A percentile compares a stretch with the other conserved stretches of the same genome.
These are phyloP conservation scores for Mongoloraphidia duomilia DNA, from an alignment of 2,888 invertebrate species.

Conservation along the genomic window DNA sequence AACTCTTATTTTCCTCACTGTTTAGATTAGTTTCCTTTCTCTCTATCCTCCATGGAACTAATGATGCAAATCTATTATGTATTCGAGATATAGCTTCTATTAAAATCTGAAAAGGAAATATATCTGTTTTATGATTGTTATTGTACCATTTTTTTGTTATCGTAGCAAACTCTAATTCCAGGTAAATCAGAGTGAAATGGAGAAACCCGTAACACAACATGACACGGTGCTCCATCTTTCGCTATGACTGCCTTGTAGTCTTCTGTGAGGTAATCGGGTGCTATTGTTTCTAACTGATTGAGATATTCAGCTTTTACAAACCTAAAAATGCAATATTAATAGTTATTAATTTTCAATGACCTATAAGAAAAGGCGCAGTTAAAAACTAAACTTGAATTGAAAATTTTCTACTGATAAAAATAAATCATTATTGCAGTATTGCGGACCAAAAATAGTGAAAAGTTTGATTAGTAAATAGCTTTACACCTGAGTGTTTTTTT, in stretches of 20 bases:
- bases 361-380: neutral
- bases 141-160: conserved; percentile 44
- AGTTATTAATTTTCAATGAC: neutral
- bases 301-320: conserved; percentile 67
- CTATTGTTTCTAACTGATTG: conserved; percentile 63
- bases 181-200: conserved; percentile 49
- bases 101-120: neutral
- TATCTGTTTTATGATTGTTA: neutral
- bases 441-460: no score
- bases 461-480: no score
- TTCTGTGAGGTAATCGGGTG: conserved; percentile 69
- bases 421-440: no score
- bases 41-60: no score
- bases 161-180: conserved; percentile 49
- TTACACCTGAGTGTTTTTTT: no score
- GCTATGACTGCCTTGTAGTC: conserved; percentile 53
- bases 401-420: no score
- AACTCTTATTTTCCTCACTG: no score
- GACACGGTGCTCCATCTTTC: conserved; percentile 52
- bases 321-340: conserved; percentile 25
- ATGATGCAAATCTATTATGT: neutral
- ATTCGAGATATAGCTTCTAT: neutral
- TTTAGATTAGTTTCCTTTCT: no score
- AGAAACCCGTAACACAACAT: conserved; percentile 46
- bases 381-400: neutral